Percentiles rank a stretch among this genome's conserved stretches.
Evolutionary conservation across 2,113 vertebrate species (phyloP).

Genomic region (Dicentrarchus labrax): DNA sequence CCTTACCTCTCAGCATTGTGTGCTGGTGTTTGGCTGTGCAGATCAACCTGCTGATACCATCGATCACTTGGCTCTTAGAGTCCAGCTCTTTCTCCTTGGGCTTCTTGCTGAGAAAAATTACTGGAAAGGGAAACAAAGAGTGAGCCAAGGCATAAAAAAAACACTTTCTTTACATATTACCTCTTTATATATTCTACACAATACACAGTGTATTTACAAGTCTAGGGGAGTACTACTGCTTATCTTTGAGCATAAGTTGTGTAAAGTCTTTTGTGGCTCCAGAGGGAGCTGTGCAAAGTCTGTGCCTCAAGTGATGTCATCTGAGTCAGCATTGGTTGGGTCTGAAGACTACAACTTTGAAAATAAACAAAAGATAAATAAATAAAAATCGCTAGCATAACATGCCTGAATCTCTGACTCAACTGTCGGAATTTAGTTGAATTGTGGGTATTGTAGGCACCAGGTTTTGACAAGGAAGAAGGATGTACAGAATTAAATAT

Average conservation of each 20-base stretch:
- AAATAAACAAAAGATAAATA: neutral
- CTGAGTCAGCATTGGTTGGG: neutral
- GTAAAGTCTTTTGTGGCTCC: neutral
- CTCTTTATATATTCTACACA: neutral
- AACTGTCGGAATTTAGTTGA: neutral
- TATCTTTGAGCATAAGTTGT: no score
- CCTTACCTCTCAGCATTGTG: constrained; percentile 91
- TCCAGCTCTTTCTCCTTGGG: constrained; percentile 93
- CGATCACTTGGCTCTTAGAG: constrained; percentile 93
- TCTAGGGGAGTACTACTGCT: neutral
- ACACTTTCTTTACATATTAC: neutral
- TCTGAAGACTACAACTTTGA: neutral
- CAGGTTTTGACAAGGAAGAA: neutral
- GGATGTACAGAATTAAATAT: neutral
- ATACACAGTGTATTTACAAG: neutral
- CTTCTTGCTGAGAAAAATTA: constrained; percentile 94
- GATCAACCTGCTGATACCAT: constrained; percentile 93
- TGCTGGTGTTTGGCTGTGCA: constrained; percentile 94
- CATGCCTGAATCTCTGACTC: neutral
- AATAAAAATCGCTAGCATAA: neutral
- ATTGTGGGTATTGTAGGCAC: neutral
- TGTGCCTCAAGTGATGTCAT: neutral
- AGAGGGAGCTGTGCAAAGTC: neutral
- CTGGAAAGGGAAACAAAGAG: constrained; percentile 64
- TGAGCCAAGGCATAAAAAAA: neutral